phyloP scores from a whole-genome alignment of 1,140 invertebrate species.

The Chionoecetes opilio region DNA sequence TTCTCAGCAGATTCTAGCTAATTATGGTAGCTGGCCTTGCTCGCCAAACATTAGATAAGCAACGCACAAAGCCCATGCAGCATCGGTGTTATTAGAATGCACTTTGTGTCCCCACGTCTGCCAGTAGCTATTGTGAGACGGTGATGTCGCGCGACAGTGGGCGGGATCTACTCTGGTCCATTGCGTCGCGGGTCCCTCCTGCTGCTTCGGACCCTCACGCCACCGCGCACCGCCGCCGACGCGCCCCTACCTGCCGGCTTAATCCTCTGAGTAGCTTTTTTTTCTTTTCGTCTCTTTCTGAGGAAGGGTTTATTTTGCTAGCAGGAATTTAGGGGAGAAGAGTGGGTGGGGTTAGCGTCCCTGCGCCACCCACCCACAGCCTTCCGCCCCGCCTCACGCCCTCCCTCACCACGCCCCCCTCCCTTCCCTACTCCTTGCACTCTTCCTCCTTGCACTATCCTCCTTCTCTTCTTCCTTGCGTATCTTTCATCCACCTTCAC shows the following conservation, averaged over 20 bases:
- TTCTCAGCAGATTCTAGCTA: neutral
- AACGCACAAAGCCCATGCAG: neutral
- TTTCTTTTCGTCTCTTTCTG: neutral
- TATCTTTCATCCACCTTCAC: neutral
- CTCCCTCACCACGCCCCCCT: neutral
- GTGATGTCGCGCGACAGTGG: constrained; percentile 49
- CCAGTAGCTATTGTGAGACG: constrained; percentile 10
- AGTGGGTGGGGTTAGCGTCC: neutral
- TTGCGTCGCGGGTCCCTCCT: neutral
- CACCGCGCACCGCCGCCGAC: neutral
- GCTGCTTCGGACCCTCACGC: neutral
- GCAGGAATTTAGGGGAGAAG: neutral
- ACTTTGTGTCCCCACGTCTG: constrained; percentile 34
- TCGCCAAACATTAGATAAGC: constrained; percentile 21
- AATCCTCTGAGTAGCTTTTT: neutral
- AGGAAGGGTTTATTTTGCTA: neutral
- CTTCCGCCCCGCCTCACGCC: neutral
- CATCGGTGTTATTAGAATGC: constrained; percentile 58
- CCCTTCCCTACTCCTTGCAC: neutral
- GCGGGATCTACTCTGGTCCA: constrained; percentile 22
- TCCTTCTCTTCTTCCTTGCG: neutral
- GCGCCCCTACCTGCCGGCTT: neutral
- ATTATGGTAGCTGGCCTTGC: constrained; percentile 14
- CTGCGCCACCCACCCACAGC: neutral
- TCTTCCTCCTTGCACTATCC: neutral